Conservation (phyloP, 2,113 vertebrate species). For the Panurus biarmicus region DNA sequence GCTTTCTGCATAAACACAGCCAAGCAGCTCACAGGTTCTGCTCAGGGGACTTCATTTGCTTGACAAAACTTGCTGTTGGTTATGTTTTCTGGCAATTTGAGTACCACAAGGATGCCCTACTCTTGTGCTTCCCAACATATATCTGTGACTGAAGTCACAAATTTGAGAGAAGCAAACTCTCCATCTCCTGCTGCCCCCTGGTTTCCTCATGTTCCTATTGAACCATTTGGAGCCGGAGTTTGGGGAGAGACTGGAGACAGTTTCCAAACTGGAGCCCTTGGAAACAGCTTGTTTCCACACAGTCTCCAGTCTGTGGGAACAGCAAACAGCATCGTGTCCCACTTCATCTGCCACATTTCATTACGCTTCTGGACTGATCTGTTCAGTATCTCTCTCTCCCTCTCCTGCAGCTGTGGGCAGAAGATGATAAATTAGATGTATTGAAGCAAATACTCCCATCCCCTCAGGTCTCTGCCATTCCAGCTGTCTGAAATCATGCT, state of each 20-base stretch:
- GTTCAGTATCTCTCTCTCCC: background rate
- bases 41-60: background rate
- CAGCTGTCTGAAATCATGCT: slow-evolving; percentile 7
- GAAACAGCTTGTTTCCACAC: slow-evolving; percentile 12
- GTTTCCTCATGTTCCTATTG: background rate
- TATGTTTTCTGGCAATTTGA: background rate
- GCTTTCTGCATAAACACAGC: background rate
- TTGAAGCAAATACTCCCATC: background rate
- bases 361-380: background rate
- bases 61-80: background rate
- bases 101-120: background rate
- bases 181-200: background rate
- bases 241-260: background rate
- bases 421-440: background rate
- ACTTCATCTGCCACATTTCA: background rate
- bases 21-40: background rate
- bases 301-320: background rate
- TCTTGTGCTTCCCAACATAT: background rate
- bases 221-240: background rate
- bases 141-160: background rate
- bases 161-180: background rate
- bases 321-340: background rate
- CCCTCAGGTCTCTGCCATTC: slow-evolving; percentile 23
- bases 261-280: background rate
- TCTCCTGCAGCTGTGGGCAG: background rate